Conservation (phyloP, 2,797 vertebrate species). For the Enteromius treurensis region DNA sequence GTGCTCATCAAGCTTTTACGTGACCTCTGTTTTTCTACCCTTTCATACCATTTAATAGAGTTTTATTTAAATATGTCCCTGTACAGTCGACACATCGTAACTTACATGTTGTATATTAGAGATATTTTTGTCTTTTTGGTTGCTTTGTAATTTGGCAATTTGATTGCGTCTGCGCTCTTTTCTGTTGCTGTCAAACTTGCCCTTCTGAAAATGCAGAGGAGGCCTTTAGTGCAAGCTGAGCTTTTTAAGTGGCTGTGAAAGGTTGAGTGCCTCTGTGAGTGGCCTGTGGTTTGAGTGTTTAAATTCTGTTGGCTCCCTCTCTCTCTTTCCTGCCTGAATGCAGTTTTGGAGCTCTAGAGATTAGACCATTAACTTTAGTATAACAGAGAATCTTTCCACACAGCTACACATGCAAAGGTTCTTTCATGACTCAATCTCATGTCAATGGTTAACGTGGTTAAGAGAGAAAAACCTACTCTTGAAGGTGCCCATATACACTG, state of each 20-base stretch:
- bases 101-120: neutral
- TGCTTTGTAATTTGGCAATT: constrained; percentile 7
- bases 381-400: constrained; percentile 34
- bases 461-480: constrained; percentile 1
- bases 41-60: neutral
- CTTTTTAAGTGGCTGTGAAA: constrained; percentile 48
- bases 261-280: constrained; percentile 47
- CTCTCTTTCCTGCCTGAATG: neutral
- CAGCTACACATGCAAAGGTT: constrained; percentile 42
- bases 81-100: neutral
- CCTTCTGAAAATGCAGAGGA: constrained; percentile 38
- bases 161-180: constrained; percentile 8
- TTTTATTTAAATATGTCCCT: neutral
- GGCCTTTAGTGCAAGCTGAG: constrained; percentile 36
- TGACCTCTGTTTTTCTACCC: neutral
- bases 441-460: constrained; percentile 32
- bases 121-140: neutral
- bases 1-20: constrained; percentile 17
- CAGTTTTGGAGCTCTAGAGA: constrained; percentile 32
- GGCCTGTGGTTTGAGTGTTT: constrained; percentile 42
- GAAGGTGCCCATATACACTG: neutral
- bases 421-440: constrained; percentile 43
- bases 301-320: constrained; percentile 7
- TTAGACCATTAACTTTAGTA: constrained; percentile 35
- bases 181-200: constrained; percentile 33